Evolutionary conservation across 1,140 invertebrate genomes (phyloP).

Genomic region (Berghia stephanieae): DNA sequence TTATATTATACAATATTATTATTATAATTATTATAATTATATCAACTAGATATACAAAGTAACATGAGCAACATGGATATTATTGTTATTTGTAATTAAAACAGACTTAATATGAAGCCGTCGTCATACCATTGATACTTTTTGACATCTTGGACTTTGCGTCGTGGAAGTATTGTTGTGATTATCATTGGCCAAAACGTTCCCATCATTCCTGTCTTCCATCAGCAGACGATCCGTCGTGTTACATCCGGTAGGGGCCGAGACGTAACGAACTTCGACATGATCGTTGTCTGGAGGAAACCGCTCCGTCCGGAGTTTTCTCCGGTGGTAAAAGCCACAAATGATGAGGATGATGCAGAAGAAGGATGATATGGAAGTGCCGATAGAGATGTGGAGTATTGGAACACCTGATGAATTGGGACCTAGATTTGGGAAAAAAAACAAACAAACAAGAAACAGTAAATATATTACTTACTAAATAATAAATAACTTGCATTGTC

Average conservation of each 20-base stretch:
- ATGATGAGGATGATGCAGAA: slow-evolving; percentile 57
- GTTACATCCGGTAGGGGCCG: slow-evolving; percentile 53
- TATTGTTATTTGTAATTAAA: no score
- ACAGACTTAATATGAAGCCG: background rate
- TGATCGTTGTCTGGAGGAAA: slow-evolving; percentile 50
- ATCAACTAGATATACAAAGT: no score
- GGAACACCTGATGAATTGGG: slow-evolving; percentile 47
- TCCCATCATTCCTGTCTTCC: slow-evolving; percentile 37
- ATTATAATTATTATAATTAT: no score
- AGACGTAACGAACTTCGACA: slow-evolving; percentile 57
- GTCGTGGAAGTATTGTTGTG: slow-evolving; percentile 30
- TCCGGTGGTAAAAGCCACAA: slow-evolving; percentile 55
- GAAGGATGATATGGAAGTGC: slow-evolving; percentile 56
- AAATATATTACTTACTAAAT: background rate
- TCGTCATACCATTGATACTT: slow-evolving; percentile 56
- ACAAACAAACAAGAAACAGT: background rate
- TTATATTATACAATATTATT: no score
- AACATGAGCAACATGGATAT: no score
- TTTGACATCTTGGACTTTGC: slow-evolving; percentile 50
- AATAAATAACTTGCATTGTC: background rate
- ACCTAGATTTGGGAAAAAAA: slow-evolving; percentile 38
- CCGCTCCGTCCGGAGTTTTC: slow-evolving; percentile 47
- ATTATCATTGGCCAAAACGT: slow-evolving; percentile 25
- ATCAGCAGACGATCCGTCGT: slow-evolving; percentile 56
- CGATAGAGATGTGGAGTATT: slow-evolving; percentile 57